A percentile compares a stretch with the other conserved stretches of the same genome.
Conservation (phyloP, 1,140 invertebrate genomes). For the Trachymyrmex cornetzi region DNA sequence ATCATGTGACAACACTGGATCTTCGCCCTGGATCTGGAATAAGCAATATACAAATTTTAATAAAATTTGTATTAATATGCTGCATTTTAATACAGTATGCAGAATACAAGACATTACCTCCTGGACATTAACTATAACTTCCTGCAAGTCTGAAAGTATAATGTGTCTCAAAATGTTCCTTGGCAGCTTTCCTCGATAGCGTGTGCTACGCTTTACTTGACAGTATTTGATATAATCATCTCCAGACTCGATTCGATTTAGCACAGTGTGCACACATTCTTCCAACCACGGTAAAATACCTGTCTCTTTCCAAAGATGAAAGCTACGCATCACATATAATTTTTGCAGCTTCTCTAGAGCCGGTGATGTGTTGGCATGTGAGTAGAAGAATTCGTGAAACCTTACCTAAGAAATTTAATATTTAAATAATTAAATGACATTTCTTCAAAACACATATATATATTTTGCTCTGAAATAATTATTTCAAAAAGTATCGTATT, state of each 20-base stretch:
- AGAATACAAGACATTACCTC: slow-evolving; percentile 82
- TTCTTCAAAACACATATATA: not conserved
- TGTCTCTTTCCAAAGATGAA: slow-evolving; percentile 93
- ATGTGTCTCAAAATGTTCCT: slow-evolving; percentile 93
- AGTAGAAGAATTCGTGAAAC: slow-evolving; percentile 80
- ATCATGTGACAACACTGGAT: slow-evolving; percentile 92
- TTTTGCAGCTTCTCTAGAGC: slow-evolving; percentile 91
- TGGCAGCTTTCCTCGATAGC: slow-evolving; percentile 90
- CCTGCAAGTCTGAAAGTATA: slow-evolving; percentile 93
- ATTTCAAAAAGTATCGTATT: not conserved
- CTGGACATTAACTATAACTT: slow-evolving; percentile 88
- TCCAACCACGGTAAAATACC: slow-evolving; percentile 93
- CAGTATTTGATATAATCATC: slow-evolving; percentile 89
- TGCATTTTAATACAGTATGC: not conserved
- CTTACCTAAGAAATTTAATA: slow-evolving; percentile 75
- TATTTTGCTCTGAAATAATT: not conserved
- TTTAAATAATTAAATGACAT: slow-evolving; percentile 11
- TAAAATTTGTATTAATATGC: not conserved
- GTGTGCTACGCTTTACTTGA: slow-evolving; percentile 88
- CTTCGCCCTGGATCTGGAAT: slow-evolving; percentile 87
- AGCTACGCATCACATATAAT: slow-evolving; percentile 92
- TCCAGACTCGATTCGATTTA: slow-evolving; percentile 89
- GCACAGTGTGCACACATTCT: slow-evolving; percentile 89
- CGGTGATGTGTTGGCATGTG: slow-evolving; percentile 83
- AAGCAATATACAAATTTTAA: slow-evolving; percentile 41